phyloP scores from a whole-genome alignment of 2,113 vertebrate genomes.

The Fulmarus glacialis region DNA sequence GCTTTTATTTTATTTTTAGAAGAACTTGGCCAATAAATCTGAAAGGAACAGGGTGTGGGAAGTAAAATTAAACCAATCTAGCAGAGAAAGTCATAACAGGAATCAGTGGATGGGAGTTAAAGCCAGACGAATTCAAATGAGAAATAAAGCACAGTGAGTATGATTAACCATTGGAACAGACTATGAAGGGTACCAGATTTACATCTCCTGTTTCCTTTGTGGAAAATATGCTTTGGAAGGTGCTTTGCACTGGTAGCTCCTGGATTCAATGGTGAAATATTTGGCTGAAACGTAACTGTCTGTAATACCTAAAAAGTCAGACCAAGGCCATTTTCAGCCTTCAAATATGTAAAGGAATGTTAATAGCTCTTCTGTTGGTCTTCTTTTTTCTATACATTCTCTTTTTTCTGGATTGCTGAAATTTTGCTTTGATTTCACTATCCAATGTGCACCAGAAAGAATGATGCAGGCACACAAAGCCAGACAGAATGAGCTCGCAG shows the following conservation, averaged over 20 bases:
- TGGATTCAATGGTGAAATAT: neutral
- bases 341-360: neutral
- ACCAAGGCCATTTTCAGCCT: neutral
- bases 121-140: constrained; percentile 41
- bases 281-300: neutral
- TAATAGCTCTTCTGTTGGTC: neutral
- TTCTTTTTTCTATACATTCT: neutral
- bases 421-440: constrained; percentile 2
- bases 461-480: neutral
- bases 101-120: constrained; percentile 25
- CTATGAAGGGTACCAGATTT: constrained; percentile 20
- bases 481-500: neutral
- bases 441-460: neutral
- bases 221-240: constrained; percentile 3
- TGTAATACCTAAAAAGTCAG: neutral
- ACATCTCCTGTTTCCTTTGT: constrained; percentile 6
- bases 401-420: neutral
- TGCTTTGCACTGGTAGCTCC: neutral
- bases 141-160: constrained; percentile 4
- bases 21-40: constrained; percentile 31
- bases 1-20: constrained; percentile 29
- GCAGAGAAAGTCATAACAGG: constrained; percentile 36
- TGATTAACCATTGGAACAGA: constrained; percentile 36
- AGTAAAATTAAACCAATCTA: constrained; percentile 55
- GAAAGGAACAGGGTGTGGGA: constrained; percentile 2